Percentiles rank a stretch among this genome's conserved stretches.
phyloP scores from a whole-genome alignment of 1,140 invertebrate genomes.

The Conus ventricosus region DNA sequence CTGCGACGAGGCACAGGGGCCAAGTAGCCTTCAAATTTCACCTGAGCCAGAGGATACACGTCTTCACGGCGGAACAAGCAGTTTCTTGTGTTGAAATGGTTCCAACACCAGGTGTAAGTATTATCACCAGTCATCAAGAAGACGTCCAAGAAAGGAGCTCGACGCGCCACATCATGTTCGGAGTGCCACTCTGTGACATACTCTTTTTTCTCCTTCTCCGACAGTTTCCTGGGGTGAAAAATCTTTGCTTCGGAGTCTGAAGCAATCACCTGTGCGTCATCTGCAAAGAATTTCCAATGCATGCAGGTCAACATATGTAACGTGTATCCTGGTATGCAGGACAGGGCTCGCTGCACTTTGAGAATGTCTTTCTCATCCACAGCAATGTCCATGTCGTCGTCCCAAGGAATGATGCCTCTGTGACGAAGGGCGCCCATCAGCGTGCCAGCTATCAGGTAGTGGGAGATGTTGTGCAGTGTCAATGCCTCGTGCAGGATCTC shows the following conservation, averaged over 20 bases:
- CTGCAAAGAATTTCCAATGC: constrained; percentile 39
- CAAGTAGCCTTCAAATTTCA: constrained; percentile 15
- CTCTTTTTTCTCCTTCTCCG: background rate
- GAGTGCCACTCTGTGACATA: background rate
- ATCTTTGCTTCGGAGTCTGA: background rate
- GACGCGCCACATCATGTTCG: background rate
- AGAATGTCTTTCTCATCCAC: constrained; percentile 12
- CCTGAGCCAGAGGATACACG: constrained; percentile 15
- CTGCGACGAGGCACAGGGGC: constrained; percentile 21
- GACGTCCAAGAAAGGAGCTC: constrained; percentile 37
- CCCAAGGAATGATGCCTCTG: constrained; percentile 33
- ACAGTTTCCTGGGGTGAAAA: background rate
- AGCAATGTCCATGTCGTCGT: constrained; percentile 43
- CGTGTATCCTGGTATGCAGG: constrained; percentile 28
- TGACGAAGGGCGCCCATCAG: constrained; percentile 23
- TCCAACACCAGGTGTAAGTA: constrained; percentile 16
- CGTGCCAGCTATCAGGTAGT: constrained; percentile 8
- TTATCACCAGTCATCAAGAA: constrained; percentile 30
- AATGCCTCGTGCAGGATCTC: background rate
- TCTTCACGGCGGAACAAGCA: background rate
- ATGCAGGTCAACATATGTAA: constrained; percentile 11
- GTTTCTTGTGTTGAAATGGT: background rate
- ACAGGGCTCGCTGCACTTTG: constrained; percentile 13
- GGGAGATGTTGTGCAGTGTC: background rate
- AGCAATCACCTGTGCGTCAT: background rate